A percentile compares a stretch with the other conserved stretches of the same genome.
Conservation (phyloP, 2,888 invertebrate species). For the Deilephila elpenor region DNA sequence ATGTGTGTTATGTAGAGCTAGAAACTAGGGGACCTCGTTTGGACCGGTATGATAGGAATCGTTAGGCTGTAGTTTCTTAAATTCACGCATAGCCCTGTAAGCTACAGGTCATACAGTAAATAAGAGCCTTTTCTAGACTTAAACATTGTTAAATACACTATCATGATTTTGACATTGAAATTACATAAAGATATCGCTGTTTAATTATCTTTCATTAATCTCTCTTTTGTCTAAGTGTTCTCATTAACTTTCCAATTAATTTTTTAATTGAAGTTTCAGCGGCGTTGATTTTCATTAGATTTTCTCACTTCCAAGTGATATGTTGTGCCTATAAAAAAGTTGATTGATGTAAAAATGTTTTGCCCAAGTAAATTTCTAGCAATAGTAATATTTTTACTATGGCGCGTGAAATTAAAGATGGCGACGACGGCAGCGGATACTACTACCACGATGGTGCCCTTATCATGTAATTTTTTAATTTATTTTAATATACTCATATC, state of each 20-base stretch:
- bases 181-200: neutral
- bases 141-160: neutral
- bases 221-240: conserved; percentile 15
- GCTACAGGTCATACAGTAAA: no score
- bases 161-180: neutral
- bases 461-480: neutral
- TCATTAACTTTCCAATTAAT: conserved; percentile 31
- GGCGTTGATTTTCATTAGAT: conserved; percentile 1
- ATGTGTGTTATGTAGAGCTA: no score
- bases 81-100: no score
- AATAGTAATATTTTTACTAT: neutral
- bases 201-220: conserved; percentile 28
- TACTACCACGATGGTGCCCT: neutral
- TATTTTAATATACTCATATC: no score
- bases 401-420: neutral
- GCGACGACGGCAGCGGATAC: no score
- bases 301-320: neutral
- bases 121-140: no score
- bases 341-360: neutral
- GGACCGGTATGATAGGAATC: no score
- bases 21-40: no score
- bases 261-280: conserved; percentile 28
- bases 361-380: neutral
- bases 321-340: neutral
- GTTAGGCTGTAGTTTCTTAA: no score